Base-by-base conservation (phyloP, 1,140 invertebrate species). In the Ips nitidus region DNA sequence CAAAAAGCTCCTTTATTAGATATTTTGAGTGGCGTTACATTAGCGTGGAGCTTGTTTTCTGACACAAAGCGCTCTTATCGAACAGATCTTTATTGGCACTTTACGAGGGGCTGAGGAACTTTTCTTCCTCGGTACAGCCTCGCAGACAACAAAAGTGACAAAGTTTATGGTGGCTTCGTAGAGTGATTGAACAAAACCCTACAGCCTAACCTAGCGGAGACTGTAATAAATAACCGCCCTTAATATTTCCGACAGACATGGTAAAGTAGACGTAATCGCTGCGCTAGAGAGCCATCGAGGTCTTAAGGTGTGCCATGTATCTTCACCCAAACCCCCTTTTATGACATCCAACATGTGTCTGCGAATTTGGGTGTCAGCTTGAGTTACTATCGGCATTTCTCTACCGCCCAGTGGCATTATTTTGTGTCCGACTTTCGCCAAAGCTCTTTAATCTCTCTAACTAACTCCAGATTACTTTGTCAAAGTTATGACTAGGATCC, bases 341-440 rank as follows among this genome's bases (percentile, higher is more conserved):
- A 77, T 78, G 76, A 76, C 75, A 73, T 67, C 75, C 66, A 79
- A 80, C 79, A 80, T 78, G 78, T 80, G 79, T 80, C 77, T 75
- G 71, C 67, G 78, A 79, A 79, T 80, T 79, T 78, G 75, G 67
- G 62, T 78, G 79, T 80, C 79, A 77, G 69, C 59, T 75, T 78
- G 79, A 79, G 79, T 80, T 80, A 79, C 73, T 80, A 80, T 79
- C 78, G 78, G 77, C 78, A 79, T 80, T 79, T 80, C 78, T 80
- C 78, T 71, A 62, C 53, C 70, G 75, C 75, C 74, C 76, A 79
- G 76, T 71, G 62, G 73, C 78, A 78, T 78, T 79, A 80, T 76
- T 79, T 78, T 74, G 75, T 73, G 77, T 79, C 79, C 68, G 75
- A 79, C 78, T 79, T 73, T 72, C 52, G 70, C 71, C 70, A 78